Conservation (phyloP, 2,888 invertebrate genomes). For the Hypolimnas misippus region DNA sequence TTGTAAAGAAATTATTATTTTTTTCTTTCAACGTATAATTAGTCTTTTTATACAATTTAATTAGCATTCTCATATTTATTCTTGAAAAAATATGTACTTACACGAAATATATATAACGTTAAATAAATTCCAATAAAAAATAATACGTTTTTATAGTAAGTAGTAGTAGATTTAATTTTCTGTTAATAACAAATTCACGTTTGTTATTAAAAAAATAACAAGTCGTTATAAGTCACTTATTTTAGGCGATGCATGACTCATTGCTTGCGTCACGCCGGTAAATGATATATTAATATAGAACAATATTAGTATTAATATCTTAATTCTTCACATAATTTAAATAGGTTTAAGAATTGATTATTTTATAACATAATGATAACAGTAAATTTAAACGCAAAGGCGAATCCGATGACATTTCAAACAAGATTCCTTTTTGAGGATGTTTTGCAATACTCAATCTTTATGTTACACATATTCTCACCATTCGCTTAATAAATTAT, state of each 20-base stretch:
- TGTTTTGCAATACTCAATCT: constrained; percentile 53
- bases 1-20: too few species aligned
- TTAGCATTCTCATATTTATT: too few species aligned
- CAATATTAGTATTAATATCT: not conserved
- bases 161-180: not conserved
- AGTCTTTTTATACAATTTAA: too few species aligned
- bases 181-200: not conserved
- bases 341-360: not conserved
- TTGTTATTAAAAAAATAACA: constrained; percentile 11
- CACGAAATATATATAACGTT: too few species aligned
- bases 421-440: constrained; percentile 53
- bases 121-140: too few species aligned
- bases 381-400: constrained; percentile 12
- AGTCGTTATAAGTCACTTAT: not conserved
- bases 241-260: not conserved
- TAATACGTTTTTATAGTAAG: too few species aligned
- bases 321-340: not conserved
- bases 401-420: constrained; percentile 58
- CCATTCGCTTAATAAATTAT: constrained; percentile 51
- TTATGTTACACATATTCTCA: constrained; percentile 17
- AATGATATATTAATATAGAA: not conserved
- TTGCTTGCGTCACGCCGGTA: not conserved
- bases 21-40: too few species aligned
- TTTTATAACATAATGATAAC: constrained; percentile 9
- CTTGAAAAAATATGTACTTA: too few species aligned